Evolutionary conservation across 2,797 vertebrate species (phyloP).

Genomic region (Chiloscyllium punctatum): DNA sequence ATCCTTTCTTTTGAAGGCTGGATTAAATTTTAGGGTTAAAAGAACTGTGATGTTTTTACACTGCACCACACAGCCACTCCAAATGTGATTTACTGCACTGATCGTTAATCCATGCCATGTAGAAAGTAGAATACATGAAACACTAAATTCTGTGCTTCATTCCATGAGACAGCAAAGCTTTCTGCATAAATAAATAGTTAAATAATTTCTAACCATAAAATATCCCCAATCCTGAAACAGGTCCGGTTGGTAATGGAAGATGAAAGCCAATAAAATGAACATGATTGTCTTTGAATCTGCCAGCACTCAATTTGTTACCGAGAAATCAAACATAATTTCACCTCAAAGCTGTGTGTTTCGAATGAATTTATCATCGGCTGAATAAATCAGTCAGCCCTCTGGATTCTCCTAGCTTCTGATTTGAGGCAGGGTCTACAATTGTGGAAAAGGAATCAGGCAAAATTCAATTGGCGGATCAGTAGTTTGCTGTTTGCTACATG

Average conservation of each 20-base stretch:
- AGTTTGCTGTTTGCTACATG: background rate
- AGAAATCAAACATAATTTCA: background rate
- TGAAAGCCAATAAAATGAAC: background rate
- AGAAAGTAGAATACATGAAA: background rate
- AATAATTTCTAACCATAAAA: background rate
- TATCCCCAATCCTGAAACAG: background rate
- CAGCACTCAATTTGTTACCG: background rate
- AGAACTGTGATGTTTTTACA: background rate
- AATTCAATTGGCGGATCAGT: background rate
- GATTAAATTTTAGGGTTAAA: background rate
- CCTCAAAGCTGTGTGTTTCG: background rate
- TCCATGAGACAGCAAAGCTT: background rate
- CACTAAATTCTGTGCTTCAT: constrained; percentile 12
- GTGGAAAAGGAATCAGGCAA: background rate
- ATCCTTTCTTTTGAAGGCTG: background rate
- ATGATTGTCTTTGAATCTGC: background rate
- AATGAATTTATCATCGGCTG: background rate
- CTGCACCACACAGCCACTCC: background rate
- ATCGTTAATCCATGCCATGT: background rate
- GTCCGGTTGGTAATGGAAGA: background rate
- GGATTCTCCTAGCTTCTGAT: background rate
- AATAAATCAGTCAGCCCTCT: background rate
- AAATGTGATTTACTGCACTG: background rate
- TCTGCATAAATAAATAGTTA: constrained; percentile 23
- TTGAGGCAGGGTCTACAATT: background rate